Evolutionary conservation across 35 echinoderm and acorn worm species (phyloP), one percentile per base, ranked within the genome.

Genomic region (Heliocidaris tuberculata): DNA sequence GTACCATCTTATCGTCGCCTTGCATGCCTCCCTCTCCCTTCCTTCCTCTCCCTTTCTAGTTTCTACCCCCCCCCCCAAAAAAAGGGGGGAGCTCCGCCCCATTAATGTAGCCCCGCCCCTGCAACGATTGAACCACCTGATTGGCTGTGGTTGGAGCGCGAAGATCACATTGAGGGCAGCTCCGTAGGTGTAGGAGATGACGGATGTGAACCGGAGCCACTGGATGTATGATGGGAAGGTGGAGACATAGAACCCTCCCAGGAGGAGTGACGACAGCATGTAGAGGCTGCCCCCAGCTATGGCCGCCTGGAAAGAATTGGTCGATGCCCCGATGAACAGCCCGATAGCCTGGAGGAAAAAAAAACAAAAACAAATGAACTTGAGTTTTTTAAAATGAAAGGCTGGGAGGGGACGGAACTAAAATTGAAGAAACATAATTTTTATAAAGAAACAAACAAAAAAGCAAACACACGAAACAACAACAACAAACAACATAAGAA

Each of bases 171-270:
- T 13, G 29, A 92, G 90, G 31, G 90, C 29, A 10, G 90, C 90
- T 9, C 90, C 90, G 90, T 92, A 98, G 21, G 96, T 49, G 94
- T 96, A 98, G 86, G 95, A 98, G 21, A 95, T 88, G 49, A 95
- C 94, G 16, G 97, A 96, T 1, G 92, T 86, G 35, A 97, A 98
- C 32, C 93, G 86, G 5, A 95, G 60, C 97, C 97, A 98, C 6
- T 94, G 60, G 48, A 98, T 30, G 96, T 96, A 98, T 10, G 48
- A 4, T 30, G 97, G 97, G 47, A 96, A 56, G 30, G 86, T 86
- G 32, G 95, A 32, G 48, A 97, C 94, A 93, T 98, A 98, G 89
- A 98, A 98, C 10, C 97, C 97, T 30, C 96, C 95, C 7, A 98
- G 92, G 16, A 98, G 93, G 52, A 98, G 87, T 48, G 96, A 95